phyloP scores from a whole-genome alignment of 1,140 invertebrate genomes.

The Phymastichus coffea region DNA sequence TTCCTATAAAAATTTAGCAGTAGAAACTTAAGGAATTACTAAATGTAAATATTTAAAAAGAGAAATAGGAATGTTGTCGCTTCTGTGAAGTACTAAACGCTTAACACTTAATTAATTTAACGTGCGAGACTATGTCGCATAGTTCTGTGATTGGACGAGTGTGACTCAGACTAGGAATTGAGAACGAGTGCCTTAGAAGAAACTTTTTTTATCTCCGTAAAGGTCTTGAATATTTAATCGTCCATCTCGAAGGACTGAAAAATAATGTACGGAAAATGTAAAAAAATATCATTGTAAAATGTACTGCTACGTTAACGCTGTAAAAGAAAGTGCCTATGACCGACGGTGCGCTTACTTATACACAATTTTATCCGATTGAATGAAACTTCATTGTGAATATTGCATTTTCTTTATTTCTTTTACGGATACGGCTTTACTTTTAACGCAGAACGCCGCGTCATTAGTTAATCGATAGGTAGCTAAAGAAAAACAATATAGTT shows the following conservation, averaged over 20 bases:
- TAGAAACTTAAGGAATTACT: too few relatives aligned
- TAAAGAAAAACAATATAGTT: too few relatives aligned
- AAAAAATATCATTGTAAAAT: constrained; percentile 1
- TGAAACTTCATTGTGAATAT: constrained; percentile 42
- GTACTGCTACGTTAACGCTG: constrained; percentile 14
- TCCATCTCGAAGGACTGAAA: constrained; percentile 16
- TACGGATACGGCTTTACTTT: constrained; percentile 39
- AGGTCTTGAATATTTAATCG: constrained; percentile 7
- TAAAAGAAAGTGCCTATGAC: constrained; percentile 21
- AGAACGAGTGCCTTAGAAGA: constrained; percentile 22
- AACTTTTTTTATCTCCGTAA: background rate
- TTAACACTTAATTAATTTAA: constrained; percentile 25
- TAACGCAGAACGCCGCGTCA: constrained; percentile 35
- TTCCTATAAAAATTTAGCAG: constrained; percentile 15
- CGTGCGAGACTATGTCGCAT: constrained; percentile 17
- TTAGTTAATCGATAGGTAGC: constrained; percentile 30
- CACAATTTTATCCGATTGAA: constrained; percentile 32
- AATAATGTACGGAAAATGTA: constrained; percentile 14
- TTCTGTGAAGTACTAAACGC: constrained; percentile 35
- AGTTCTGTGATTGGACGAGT: constrained; percentile 32
- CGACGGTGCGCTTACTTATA: constrained; percentile 32
- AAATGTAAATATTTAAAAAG: too few relatives aligned
- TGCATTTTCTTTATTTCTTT: constrained; percentile 39
- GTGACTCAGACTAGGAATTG: background rate
- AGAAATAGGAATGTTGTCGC: too few relatives aligned